These are phyloP conservation scores for Bombus terrestris DNA, from an alignment of 1,140 invertebrate species.

Conservation along the genomic window DNA sequence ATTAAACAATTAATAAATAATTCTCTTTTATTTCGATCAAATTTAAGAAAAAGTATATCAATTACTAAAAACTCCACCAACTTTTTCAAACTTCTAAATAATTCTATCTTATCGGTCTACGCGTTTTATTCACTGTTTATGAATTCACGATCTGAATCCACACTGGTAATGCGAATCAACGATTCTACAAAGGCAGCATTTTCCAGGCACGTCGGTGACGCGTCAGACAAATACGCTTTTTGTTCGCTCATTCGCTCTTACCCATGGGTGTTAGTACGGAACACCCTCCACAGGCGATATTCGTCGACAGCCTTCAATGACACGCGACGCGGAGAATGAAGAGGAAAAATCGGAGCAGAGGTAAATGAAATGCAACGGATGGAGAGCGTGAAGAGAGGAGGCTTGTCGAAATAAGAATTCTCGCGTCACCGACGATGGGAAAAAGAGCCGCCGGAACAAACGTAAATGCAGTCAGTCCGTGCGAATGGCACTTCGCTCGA, in stretches of 20 bases:
- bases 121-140: background rate
- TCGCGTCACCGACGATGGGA: background rate
- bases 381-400: background rate
- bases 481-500: slow-evolving; percentile 40
- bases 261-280: slow-evolving; percentile 12
- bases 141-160: background rate
- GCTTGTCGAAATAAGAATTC: slow-evolving; percentile 58
- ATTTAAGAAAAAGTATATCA: too few relatives aligned
- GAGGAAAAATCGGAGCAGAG: background rate
- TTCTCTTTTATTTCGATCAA: too few relatives aligned
- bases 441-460: slow-evolving; percentile 27
- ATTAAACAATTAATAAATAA: too few relatives aligned
- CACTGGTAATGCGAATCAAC: background rate
- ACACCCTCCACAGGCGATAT: slow-evolving; percentile 35
- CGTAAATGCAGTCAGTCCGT: slow-evolving; percentile 27
- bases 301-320: slow-evolving; percentile 60
- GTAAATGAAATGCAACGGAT: slow-evolving; percentile 48
- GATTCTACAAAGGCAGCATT: background rate
- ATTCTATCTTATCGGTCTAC: background rate
- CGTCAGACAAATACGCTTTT: slow-evolving; percentile 35
- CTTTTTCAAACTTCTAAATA: too few relatives aligned
- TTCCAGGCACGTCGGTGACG: background rate
- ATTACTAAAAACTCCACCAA: too few relatives aligned
- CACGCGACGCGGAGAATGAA: slow-evolving; percentile 27
- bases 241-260: background rate